Base-by-base conservation (phyloP, 2,797 vertebrate species). In the Danio tinwini region DNA sequence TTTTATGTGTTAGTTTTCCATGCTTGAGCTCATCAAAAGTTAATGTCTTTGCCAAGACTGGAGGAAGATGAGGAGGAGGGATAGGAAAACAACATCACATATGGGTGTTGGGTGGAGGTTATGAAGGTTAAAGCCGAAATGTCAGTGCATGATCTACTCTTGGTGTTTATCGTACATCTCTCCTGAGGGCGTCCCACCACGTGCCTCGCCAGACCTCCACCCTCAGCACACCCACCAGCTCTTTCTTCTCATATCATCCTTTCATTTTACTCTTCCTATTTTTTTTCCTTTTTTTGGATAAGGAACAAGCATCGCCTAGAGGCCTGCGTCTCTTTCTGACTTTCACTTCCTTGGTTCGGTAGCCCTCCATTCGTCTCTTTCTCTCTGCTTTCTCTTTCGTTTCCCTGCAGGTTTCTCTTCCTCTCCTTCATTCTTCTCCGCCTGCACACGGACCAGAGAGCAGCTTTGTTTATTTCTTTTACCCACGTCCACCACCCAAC, bases 1-100 rank as follows among this genome's bases (percentile, higher is more conserved):
- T 56, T 58, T 21, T 14, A 16, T 50, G n/a, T 55, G 40, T 16
- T 45, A 4, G 21, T 62, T 75, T 42, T 29, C 50, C 29, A 11
- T 39, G 12, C 45, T 11, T 52, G 16, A 19, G 47, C 11, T 63
- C 63, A 74, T 62, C 16, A 47, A 63, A 49, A 74, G 45, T 37
- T 16, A 7, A 14, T 40, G 17, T 39, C 2, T 13, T 14, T 19
- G 47, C 45, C 16, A 75, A 75, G 21, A 63, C 47, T 50, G 21
- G 16, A n/a, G 58, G 47, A 74, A 49, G 44, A 74, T 77, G 91
- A 87, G 88, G 90, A 90, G 85, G 85, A 88, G 81, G 86, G 90
- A 88, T 88, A 85, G 87, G 85, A 88, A 89, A 87, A 90, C 82
- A 81, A 83, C 88, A 86, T 89, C 86, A 92, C 89, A 91, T 90